These are phyloP conservation scores for Musca vetustissima DNA, from an alignment of 1,140 invertebrate genomes.

Conservation along the genomic window DNA sequence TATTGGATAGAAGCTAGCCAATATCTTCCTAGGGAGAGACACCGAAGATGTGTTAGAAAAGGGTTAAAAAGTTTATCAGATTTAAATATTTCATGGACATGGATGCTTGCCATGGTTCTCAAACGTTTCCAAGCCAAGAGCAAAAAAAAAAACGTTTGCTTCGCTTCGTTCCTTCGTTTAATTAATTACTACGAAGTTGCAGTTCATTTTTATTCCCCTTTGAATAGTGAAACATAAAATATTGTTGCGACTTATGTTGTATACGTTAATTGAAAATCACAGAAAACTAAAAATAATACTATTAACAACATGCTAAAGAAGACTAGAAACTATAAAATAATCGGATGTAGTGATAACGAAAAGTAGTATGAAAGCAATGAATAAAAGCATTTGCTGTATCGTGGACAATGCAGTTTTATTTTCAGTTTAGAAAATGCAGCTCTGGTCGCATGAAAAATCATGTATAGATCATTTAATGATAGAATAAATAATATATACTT, in stretches of 20 bases:
- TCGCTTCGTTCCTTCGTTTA: not conserved
- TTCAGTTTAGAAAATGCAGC: too few species aligned
- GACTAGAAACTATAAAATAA: not conserved
- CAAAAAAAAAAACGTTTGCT: not conserved
- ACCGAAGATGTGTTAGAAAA: not conserved
- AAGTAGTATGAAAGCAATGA: not conserved
- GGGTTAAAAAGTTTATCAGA: not conserved
- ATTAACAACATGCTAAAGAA: constrained; percentile 1
- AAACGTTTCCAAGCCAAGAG: too few species aligned
- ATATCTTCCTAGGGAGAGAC: not conserved
- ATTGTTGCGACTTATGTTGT: not conserved
- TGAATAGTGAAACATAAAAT: too few species aligned
- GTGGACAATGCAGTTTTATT: too few species aligned
- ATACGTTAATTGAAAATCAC: constrained; percentile 19
- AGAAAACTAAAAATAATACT: not conserved
- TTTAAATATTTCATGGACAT: constrained; percentile 14
- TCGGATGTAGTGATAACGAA: not conserved
- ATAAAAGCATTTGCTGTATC: too few species aligned
- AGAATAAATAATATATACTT: too few species aligned
- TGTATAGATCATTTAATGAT: too few species aligned
- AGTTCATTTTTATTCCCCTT: too few species aligned
- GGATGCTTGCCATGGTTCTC: not conserved
- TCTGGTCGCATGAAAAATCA: too few species aligned
- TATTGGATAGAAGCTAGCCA: too few species aligned
- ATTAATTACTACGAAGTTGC: constrained; percentile 9